These are phyloP conservation scores for Enteromius thamalakanensis DNA, from an alignment of 2,797 vertebrate genomes.

Conservation along the genomic window DNA sequence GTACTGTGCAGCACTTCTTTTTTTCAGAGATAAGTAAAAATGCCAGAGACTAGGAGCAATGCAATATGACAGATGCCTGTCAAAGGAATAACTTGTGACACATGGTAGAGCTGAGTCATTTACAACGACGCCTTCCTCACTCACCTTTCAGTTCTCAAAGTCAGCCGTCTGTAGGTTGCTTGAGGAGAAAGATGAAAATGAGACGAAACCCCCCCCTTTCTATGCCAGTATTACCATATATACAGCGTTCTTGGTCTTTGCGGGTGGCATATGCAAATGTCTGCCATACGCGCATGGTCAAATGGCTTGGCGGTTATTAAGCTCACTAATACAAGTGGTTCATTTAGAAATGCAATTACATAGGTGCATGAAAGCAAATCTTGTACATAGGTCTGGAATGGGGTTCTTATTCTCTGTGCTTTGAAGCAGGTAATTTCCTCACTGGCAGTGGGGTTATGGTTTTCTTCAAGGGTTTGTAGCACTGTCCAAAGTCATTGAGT, in stretches of 20 bases:
- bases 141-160: constrained; percentile 37
- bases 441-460: constrained; percentile 74
- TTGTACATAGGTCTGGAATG: constrained; percentile 64
- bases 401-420: constrained; percentile 74
- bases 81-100: constrained; percentile 47
- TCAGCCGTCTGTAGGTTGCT: constrained; percentile 26
- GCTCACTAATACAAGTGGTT: constrained; percentile 46
- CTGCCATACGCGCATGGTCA: constrained; percentile 5
- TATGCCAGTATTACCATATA: constrained; percentile 19
- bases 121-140: constrained; percentile 28
- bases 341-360: constrained; percentile 80
- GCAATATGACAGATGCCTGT: constrained; percentile 48
- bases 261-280: constrained; percentile 16
- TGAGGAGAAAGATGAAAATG: constrained; percentile 25
- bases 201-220: background rate
- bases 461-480: constrained; percentile 58
- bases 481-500: constrained; percentile 29
- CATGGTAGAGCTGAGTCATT: constrained; percentile 35
- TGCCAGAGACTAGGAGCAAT: constrained; percentile 30
- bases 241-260: background rate
- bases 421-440: constrained; percentile 78
- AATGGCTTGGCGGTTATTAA: constrained; percentile 25
- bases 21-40: constrained; percentile 40
- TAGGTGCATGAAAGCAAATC: constrained; percentile 71
- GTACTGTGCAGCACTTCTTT: background rate